Evolutionary conservation across 2,797 vertebrate genomes (phyloP), one percentile per base, ranked within the genome.

Genomic region (Artibeus jamaicensis): DNA sequence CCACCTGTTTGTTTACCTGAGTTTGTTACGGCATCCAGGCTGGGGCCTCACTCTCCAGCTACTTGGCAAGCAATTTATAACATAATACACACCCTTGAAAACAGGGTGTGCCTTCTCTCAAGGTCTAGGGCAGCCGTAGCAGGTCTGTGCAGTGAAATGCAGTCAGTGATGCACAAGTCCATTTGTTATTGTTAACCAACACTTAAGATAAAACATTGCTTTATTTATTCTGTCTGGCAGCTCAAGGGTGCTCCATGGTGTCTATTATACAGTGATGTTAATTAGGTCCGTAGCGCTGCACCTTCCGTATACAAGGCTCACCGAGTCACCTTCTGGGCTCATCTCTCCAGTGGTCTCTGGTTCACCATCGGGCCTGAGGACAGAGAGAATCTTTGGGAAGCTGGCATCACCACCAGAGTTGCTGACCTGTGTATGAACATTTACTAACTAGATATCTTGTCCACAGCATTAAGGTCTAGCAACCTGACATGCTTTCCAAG

Each of bases 181-280:
- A 57, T 74, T 84, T 70, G 46, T 73, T 86, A 95, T 62, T 85
- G n/a, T 86, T 94, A 92, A 39, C 37, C 84, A 93, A 83, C 73
- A 78, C n/a, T 53, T 82, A 89, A 83, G 68, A 91, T 79, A 95
- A 92, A 96, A 53, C 74, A 92, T 44, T 39, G 53, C 79, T 96
- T 93, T 97, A 93, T 97, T 97, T 86, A 91, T 73, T 81, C 91
- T 96, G 78, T 83, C 88, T 55, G 73, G 92, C 39, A 92, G 77
- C 77, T 89, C 55, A 67, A 21, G 44, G 10, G 21, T 85, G 22
- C 67, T 95, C 84, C 77, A 1, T 5, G 50, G 34, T 46, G 32
- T 48, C 67, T 53, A 8, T 65, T 88, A 65, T 73, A 91, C 7
- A 0, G 59, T 77, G 92, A 94, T 93, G 79, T 95, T 93, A 95